phyloP scores from a whole-genome alignment of 2,113 vertebrate species.

The Cathartes aura region DNA sequence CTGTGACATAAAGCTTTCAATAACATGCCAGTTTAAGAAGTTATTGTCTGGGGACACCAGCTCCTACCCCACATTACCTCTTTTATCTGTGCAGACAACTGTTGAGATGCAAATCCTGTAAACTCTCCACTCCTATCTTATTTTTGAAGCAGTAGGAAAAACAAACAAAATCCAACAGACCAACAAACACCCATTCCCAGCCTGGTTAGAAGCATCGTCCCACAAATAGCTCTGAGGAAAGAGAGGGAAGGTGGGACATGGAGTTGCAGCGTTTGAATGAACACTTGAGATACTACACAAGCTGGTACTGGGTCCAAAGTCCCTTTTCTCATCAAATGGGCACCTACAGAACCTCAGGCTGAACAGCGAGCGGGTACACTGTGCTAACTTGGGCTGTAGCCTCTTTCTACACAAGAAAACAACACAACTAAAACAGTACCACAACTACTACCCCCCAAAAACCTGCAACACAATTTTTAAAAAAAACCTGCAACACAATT shows the following conservation, averaged over 20 bases:
- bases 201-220: background rate
- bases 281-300: background rate
- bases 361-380: background rate
- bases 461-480: background rate
- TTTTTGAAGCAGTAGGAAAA: background rate
- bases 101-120: background rate
- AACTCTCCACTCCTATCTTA: background rate
- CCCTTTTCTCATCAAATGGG: background rate
- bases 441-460: background rate
- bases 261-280: rapidly evolving
- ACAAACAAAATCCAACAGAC: background rate
- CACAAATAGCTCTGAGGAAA: background rate
- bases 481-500: background rate
- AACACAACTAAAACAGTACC: rapidly evolving
- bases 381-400: background rate
- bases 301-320: background rate
- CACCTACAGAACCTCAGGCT: background rate
- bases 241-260: rapidly evolving
- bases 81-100: background rate
- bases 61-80: background rate
- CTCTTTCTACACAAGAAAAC: background rate
- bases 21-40: background rate
- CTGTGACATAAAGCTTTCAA: background rate
- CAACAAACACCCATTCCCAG: background rate
- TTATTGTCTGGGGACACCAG: background rate